phyloP scores from a whole-genome alignment of 2,113 vertebrate species.

The Pseudorectes ferrugineus region DNA sequence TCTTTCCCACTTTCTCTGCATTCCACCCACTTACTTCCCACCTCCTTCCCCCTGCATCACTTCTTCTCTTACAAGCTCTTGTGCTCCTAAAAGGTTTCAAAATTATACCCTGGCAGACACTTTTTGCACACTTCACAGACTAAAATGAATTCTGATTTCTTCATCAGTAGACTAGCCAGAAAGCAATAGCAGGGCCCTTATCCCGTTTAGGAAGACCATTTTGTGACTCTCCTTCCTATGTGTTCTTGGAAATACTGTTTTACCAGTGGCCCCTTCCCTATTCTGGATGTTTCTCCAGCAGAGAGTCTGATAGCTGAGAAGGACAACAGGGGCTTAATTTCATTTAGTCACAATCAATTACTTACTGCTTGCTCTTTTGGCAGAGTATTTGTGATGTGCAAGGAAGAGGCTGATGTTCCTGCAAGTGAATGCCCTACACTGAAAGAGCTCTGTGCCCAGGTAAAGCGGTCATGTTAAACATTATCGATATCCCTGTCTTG shows the following conservation, averaged over 20 bases:
- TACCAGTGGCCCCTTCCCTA: neutral
- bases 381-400: neutral
- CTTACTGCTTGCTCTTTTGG: neutral
- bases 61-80: neutral
- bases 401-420: neutral
- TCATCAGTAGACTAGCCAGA: neutral
- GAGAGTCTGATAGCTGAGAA: slow-evolving; percentile 21
- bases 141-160: neutral
- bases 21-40: neutral
- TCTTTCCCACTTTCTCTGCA: neutral
- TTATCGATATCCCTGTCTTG: neutral
- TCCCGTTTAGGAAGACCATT: neutral
- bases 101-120: neutral
- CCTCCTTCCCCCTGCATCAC: neutral
- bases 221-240: neutral
- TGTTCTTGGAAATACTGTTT: neutral
- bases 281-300: neutral
- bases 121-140: neutral
- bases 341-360: neutral
- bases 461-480: neutral
- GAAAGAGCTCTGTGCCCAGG: neutral
- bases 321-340: neutral
- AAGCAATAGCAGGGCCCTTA: neutral
- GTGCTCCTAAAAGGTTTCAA: neutral
- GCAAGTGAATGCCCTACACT: neutral